Evolutionary conservation across 1,140 invertebrate genomes (phyloP), one percentile per base, ranked within the genome.

Genomic region (Panulirus ornatus): DNA sequence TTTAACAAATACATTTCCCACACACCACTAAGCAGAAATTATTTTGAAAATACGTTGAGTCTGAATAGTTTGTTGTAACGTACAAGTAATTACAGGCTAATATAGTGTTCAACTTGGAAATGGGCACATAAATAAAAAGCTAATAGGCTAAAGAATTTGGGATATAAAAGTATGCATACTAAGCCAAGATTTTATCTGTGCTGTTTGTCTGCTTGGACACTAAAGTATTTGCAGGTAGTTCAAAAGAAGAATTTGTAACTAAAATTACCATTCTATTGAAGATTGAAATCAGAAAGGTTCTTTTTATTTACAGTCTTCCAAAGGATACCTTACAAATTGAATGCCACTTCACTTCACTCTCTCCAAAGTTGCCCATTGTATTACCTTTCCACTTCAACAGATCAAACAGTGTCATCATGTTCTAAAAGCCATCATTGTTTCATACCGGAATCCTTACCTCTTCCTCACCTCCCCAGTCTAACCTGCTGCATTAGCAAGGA

Each of bases 351-450:
- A 84, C 66, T 71, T 70, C 66, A 40, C 58, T 71, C 11, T 58
- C 82, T 71, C 82, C 66, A 44, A 58, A 42, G 82, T 70, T 84
- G 51, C 22, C 73, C 84, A 87, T 58, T 63, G 36, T 87, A n/a
- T 51, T 22, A 47, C 51, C 44, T 76, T 44, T 36, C 40, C 84
- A 11, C 58, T 38, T 27, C 30, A 71, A 34, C 84, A 58, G 84
- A 78, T 54, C 84, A 36, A 76, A 58, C 84, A 58, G 84, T 87
- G 84, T 87, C 84, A 87, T 78, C 84, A 88, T 58, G 73, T 42
- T 82, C 76, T 82, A 14, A 79, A 78, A 27, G 54, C 42, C 70
- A 58, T 40, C 58, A 44, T 82, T 73, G 66, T 79, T 82, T 81
- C 40, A 66, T 47, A 51, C 70, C 58, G 44, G 42, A 79, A 42